phyloP scores from a whole-genome alignment of 2,888 invertebrate genomes.

The Ochlodes sylvanus region DNA sequence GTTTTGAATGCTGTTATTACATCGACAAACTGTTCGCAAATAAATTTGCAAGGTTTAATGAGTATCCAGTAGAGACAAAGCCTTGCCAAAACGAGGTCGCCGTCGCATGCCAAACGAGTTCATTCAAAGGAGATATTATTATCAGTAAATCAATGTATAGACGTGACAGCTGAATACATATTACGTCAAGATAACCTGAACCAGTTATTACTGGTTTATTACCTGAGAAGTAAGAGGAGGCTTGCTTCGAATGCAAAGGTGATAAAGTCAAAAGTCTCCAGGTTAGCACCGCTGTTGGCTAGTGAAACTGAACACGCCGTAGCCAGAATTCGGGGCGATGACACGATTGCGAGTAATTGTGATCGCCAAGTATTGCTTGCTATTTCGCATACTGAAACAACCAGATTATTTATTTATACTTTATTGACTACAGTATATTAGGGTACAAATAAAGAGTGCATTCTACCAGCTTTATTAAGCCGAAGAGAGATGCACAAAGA shows the following conservation, averaged over 20 bases:
- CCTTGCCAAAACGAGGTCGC: conserved; percentile 12
- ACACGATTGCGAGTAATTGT: conserved; percentile 57
- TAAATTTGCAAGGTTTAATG: conserved; percentile 5
- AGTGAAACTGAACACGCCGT: conserved; percentile 61
- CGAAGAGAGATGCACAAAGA: too few relatives aligned
- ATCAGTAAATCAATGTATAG: conserved; percentile 13
- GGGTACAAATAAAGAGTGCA: too few relatives aligned
- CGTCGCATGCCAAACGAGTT: conserved; percentile 7
- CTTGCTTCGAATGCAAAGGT: conserved; percentile 56
- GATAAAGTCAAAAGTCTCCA: conserved; percentile 66
- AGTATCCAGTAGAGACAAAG: conserved; percentile 6
- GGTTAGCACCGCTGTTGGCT: conserved; percentile 62
- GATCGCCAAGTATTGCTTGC: conserved; percentile 75
- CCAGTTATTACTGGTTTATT: conserved; percentile 25
- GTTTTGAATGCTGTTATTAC: neutral
- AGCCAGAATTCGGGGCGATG: conserved; percentile 60
- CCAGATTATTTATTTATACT: neutral
- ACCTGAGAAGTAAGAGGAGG: conserved; percentile 62
- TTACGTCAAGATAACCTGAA: conserved; percentile 11
- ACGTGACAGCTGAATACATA: conserved; percentile 19
- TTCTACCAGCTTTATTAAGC: too few relatives aligned
- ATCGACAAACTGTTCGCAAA: conserved; percentile 19
- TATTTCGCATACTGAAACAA: conserved; percentile 68
- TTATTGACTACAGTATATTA: too few relatives aligned
- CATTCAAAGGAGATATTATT: conserved; percentile 2